A percentile compares a stretch with the other conserved stretches of the same genome.
Evolutionary conservation across 1,140 invertebrate species (phyloP).

Genomic region (Drosophila neocordata): DNA sequence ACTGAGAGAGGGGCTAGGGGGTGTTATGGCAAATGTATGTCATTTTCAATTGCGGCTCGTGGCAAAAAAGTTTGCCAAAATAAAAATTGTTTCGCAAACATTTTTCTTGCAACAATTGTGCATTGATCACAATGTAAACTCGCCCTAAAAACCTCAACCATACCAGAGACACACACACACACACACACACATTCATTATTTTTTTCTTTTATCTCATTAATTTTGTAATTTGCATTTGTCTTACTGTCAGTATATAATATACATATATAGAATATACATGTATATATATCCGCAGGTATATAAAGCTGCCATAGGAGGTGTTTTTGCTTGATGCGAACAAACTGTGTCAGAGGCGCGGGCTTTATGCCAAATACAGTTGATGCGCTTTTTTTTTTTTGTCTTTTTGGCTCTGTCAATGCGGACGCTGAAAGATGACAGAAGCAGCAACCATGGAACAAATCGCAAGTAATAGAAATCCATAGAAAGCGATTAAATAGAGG

Average conservation of each 20-base stretch:
- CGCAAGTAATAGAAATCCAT: neutral
- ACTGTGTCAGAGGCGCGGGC: conserved; percentile 56
- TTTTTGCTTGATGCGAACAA: conserved; percentile 16
- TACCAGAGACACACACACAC: too few relatives aligned
- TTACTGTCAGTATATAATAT: neutral
- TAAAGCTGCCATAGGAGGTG: conserved; percentile 35
- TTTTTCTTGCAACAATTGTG: conserved; percentile 31
- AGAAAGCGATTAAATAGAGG: neutral
- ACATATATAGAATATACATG: neutral
- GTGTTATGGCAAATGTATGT: conserved; percentile 21
- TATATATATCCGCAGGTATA: conserved; percentile 7
- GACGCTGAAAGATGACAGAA: conserved; percentile 26
- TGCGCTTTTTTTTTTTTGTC: conserved; percentile 26
- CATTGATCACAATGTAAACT: conserved; percentile 46
- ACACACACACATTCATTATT: too few relatives aligned
- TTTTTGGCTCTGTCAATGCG: conserved; percentile 40
- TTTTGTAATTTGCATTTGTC: conserved; percentile 46
- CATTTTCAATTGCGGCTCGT: conserved; percentile 50
- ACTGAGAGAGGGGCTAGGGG: neutral
- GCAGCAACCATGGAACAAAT: conserved; percentile 13
- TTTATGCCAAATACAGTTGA: conserved; percentile 65
- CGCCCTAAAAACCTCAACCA: neutral
- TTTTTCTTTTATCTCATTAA: conserved; percentile 23
- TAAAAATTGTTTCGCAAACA: conserved; percentile 65
- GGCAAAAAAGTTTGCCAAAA: conserved; percentile 55